A percentile compares a stretch with the other conserved stretches of the same genome.
phyloP scores from a whole-genome alignment of 2,888 invertebrate species.

The Drosophila barbarae region DNA sequence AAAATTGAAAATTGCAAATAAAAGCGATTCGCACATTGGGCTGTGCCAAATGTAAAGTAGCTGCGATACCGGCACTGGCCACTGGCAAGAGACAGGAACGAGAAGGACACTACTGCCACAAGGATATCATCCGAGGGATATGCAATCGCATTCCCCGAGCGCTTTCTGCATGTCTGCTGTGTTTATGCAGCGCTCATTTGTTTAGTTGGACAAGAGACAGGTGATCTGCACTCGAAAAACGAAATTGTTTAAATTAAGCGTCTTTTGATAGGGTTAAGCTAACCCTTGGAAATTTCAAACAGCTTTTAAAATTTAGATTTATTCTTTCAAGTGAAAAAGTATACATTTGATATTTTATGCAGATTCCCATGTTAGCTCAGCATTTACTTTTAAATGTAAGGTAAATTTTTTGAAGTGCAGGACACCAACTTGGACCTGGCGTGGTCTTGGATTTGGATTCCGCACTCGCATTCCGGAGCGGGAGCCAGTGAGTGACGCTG shows the following conservation, averaged over 20 bases:
- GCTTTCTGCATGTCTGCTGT: conserved; percentile 15
- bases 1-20: conserved; percentile 68
- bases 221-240: conserved; percentile 1
- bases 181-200: conserved; percentile 53
- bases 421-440: conserved; percentile 14
- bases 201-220: conserved; percentile 30
- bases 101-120: conserved; percentile 16
- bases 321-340: too few relatives aligned
- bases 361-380: not conserved
- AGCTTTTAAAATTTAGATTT: too few relatives aligned
- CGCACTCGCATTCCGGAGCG: conserved; percentile 16
- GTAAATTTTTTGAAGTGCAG: not conserved
- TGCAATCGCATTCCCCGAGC: conserved; percentile 7
- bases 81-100: conserved; percentile 41
- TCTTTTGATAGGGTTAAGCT: too few relatives aligned
- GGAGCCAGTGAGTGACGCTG: conserved; percentile 43
- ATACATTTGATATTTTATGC: not conserved
- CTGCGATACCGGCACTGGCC: conserved; percentile 41
- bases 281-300: too few relatives aligned
- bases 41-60: conserved; percentile 65
- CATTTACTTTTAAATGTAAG: not conserved
- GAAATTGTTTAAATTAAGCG: not conserved
- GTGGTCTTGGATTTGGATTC: conserved; percentile 23
- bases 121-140: conserved; percentile 10
- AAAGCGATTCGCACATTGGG: conserved; percentile 64